Evolutionary conservation across 2,888 invertebrate species (phyloP).

Genomic region (Drepana falcataria): DNA sequence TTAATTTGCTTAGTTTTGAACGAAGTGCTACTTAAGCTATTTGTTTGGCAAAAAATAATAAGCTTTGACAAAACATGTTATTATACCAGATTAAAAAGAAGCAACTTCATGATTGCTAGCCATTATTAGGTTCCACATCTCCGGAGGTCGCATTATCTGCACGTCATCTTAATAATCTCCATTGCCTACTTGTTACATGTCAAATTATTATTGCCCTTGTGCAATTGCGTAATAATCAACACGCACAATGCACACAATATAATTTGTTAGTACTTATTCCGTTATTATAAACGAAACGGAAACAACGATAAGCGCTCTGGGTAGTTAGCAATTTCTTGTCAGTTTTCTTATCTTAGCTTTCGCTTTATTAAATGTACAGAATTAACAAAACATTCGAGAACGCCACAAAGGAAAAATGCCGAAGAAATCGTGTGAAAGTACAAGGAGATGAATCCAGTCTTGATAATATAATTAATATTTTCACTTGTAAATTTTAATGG

Average conservation of each 20-base stretch:
- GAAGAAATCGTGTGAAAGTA: conserved; percentile 55
- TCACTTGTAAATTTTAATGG: conserved; percentile 19
- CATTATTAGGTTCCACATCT: too few relatives aligned
- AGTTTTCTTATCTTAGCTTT: neutral
- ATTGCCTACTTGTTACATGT: conserved; percentile 34
- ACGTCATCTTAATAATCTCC: conserved; percentile 12
- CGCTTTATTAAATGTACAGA: conserved; percentile 7
- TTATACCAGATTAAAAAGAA: too few relatives aligned
- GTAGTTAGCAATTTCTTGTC: neutral
- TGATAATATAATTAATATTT: conserved; percentile 19
- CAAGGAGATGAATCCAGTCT: conserved; percentile 22
- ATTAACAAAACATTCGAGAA: conserved; percentile 9
- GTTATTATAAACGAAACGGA: neutral
- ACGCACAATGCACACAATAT: conserved; percentile 14
- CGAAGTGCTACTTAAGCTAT: too few relatives aligned
- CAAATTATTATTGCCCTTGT: conserved; percentile 41
- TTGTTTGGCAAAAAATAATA: too few relatives aligned
- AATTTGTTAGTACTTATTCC: conserved; percentile 14
- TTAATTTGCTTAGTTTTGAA: too few relatives aligned
- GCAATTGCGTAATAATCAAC: conserved; percentile 32
- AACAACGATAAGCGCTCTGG: too few relatives aligned
- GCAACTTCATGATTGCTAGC: too few relatives aligned
- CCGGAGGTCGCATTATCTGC: neutral
- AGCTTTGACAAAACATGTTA: too few relatives aligned
- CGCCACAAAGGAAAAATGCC: conserved; percentile 11